Evolutionary conservation across 1,140 invertebrate genomes (phyloP), one percentile per base, ranked within the genome.

Genomic region (Maniola jurtina): DNA sequence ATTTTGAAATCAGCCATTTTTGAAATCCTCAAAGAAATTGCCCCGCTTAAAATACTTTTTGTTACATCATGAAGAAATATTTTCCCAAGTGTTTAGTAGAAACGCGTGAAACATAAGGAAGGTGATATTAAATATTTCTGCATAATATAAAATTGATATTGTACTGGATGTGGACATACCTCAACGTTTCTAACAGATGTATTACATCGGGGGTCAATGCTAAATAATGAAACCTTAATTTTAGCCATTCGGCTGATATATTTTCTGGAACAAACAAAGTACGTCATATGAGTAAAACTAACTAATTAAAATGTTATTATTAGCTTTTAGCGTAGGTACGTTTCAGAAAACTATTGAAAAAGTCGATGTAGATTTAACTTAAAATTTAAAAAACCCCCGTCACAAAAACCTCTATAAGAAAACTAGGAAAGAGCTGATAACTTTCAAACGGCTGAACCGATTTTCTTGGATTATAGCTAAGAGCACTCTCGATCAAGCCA

Each of bases 231-330:
- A 96, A 96, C 72, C 96, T 93, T 64, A 96, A 88, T 71, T 93
- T 92, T 67, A 96, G 84, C 96, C 96, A 97, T 89, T 94, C 92
- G 64, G 92, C 83, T 76, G 96, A 96, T 72, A 96, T 91, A 76
- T 93, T 93, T 81, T 93, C 93, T 93, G 88, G 79, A 92, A 85
- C 74, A 90, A 83, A 61, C 65, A 75, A 50, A 40, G 7, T 47
- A 2, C 5, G 38, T 60, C 16, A 47, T 42, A 42, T 25, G 4
- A 25, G 25, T 25, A 25, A 25, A 25, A 25, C 25, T 25, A 25
- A 4, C 25, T 25, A n/a, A n/a, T 25, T 25, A 25, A 25, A 25
- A 25, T 25, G 25, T n/a, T n/a, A n/a, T n/a, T n/a, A n/a, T n/a
- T n/a, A 25, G 25, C 4, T 25, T 25, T 25, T 25, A 25, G 25